These are phyloP conservation scores for Cirrhinus mrigala DNA, from an alignment of 2,797 vertebrate species.

Conservation along the genomic window DNA sequence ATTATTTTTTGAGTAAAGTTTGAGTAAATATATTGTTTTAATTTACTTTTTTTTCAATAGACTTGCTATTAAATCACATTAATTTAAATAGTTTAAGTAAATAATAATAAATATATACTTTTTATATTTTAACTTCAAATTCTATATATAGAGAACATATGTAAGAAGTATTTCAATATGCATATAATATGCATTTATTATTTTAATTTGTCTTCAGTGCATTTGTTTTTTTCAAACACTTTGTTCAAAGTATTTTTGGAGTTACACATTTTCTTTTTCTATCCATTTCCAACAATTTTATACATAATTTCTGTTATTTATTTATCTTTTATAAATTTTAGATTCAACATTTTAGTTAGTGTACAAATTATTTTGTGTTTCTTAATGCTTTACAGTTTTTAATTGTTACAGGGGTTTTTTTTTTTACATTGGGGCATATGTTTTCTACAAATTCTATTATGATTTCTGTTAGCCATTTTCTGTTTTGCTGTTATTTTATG, in stretches of 20 bases:
- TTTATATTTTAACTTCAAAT: too few relatives aligned
- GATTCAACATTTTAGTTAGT: not conserved
- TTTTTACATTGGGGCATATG: not conserved
- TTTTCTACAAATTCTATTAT: not conserved
- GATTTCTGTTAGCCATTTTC: not conserved
- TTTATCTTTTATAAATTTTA: not conserved
- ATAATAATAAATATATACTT: too few relatives aligned
- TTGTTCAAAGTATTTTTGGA: not conserved
- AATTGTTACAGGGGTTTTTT: not conserved
- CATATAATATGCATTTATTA: not conserved
- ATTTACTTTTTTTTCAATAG: too few relatives aligned
- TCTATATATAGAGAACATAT: too few relatives aligned
- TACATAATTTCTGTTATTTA: not conserved
- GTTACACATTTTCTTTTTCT: not conserved
- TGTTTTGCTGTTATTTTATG: not conserved
- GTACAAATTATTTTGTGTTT: not conserved
- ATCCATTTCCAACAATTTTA: not conserved
- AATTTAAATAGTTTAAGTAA: too few relatives aligned
- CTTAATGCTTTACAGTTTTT: not conserved
- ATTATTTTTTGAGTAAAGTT: too few relatives aligned
- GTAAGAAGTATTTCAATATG: too few relatives aligned
- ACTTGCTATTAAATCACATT: too few relatives aligned
- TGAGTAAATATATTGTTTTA: too few relatives aligned
- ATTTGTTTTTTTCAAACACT: not conserved
- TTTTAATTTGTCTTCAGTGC: too few relatives aligned